These are phyloP conservation scores for Cotesia glomerata DNA, from an alignment of 1,140 invertebrate genomes.

Conservation along the genomic window DNA sequence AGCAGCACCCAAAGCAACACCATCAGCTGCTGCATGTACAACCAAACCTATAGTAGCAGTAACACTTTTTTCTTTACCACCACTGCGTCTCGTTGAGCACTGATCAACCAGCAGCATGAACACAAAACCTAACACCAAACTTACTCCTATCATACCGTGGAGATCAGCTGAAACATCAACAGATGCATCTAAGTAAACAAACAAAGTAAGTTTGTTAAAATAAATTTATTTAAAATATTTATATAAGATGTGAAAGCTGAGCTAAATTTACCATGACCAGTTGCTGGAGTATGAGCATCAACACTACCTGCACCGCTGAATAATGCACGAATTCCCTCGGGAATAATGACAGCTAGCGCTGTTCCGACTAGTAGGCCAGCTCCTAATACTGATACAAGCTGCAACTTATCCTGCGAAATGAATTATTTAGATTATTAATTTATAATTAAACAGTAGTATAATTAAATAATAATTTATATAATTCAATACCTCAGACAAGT, in stretches of 20 bases:
- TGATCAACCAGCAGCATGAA: conserved; percentile 98
- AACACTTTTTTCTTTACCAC: conserved; percentile 75
- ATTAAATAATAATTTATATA: not conserved
- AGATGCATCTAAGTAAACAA: conserved; percentile 12
- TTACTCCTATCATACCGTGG: conserved; percentile 74
- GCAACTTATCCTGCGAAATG: conserved; percentile 85
- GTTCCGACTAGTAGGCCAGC: conserved; percentile 98
- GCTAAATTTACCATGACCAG: conserved; percentile 41
- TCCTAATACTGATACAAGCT: conserved; percentile 92
- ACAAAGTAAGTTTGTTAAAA: conserved; percentile 7
- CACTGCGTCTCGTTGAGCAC: conserved; percentile 72
- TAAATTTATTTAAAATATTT: not conserved
- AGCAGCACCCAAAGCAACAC: conserved; percentile 94
- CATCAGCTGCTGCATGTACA: conserved; percentile 98
- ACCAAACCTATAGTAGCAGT: conserved; percentile 95
- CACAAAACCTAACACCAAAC: conserved; percentile 87
- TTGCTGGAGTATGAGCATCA: conserved; percentile 18
- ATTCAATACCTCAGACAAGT: conserved; percentile 86
- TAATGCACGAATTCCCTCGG: conserved; percentile 93
- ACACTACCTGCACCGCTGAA: conserved; percentile 57
- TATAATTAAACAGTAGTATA: not conserved
- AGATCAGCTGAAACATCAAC: conserved; percentile 58
- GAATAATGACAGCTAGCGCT: conserved; percentile 96
- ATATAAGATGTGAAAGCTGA: too few relatives aligned
- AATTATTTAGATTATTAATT: not conserved